Evolutionary conservation across 1,140 invertebrate genomes (phyloP).

Genomic region (Piezodorus guildinii): DNA sequence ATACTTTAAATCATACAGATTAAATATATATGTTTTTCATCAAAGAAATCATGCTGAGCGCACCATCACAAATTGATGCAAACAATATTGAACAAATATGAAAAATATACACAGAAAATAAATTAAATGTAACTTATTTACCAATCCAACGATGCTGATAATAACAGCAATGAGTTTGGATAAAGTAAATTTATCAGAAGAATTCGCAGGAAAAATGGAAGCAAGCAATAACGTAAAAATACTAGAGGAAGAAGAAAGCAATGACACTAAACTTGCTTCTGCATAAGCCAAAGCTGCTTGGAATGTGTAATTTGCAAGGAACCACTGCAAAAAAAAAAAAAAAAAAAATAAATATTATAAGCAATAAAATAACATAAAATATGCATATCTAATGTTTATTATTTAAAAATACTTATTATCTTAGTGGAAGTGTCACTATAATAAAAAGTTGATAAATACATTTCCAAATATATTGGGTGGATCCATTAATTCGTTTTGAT

Average conservation of each 20-base stretch:
- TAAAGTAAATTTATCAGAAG: slow-evolving; percentile 64
- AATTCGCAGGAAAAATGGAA: slow-evolving; percentile 64
- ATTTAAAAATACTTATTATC: no score
- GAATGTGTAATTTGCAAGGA: slow-evolving; percentile 67
- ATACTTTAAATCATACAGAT: no score
- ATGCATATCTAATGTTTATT: no score
- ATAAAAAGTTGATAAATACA: no score
- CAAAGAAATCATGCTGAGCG: no score
- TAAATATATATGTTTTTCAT: no score
- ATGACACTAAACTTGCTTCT: slow-evolving; percentile 63
- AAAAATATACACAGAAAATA: not conserved
- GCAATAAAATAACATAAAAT: not conserved
- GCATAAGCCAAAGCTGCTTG: slow-evolving; percentile 64
- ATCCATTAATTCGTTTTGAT: no score
- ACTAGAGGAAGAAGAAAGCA: slow-evolving; percentile 70
- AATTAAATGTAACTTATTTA: slow-evolving; percentile 36
- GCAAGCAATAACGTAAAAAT: slow-evolving; percentile 73
- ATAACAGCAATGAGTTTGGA: slow-evolving; percentile 68
- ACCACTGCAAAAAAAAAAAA: slow-evolving; percentile 52
- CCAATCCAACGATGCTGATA: slow-evolving; percentile 64
- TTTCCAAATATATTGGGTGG: no score
- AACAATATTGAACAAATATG: no score
- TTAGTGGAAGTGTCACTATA: no score
- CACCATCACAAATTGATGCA: no score
- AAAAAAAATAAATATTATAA: slow-evolving; percentile 24